Percentiles rank a stretch among this genome's conserved stretches.
Evolutionary conservation across 2,797 vertebrate species (phyloP).

Genomic region (Poeciliopsis gracilis): DNA sequence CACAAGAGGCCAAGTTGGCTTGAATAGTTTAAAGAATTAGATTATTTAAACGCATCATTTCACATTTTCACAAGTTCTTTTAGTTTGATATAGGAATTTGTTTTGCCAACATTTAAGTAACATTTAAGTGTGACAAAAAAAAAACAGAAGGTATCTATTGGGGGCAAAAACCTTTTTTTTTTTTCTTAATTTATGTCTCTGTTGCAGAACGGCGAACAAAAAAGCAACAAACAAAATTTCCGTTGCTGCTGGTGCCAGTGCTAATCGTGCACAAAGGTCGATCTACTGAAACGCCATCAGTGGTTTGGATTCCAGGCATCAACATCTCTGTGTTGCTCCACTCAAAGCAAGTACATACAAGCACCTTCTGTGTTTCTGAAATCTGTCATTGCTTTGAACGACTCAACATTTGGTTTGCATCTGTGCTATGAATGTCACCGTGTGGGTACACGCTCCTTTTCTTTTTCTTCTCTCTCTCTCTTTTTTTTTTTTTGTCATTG

Average conservation of each 20-base stretch:
- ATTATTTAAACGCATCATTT: background rate
- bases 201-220: background rate
- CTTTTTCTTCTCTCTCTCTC: too few species aligned
- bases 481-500: slow-evolving; percentile 50
- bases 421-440: slow-evolving; percentile 69
- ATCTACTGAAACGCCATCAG: slow-evolving; percentile 31
- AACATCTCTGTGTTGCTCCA: slow-evolving; percentile 15
- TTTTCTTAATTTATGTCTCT: background rate
- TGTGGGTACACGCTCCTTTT: slow-evolving; percentile 63
- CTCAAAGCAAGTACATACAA: slow-evolving; percentile 21
- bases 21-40: background rate
- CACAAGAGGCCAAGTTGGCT: background rate
- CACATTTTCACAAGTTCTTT: background rate
- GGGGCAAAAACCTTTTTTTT: background rate
- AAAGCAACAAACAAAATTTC: slow-evolving; percentile 21
- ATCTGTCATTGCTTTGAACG: slow-evolving; percentile 58
- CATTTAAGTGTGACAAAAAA: background rate
- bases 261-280: slow-evolving; percentile 15
- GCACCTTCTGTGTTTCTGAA: slow-evolving; percentile 42
- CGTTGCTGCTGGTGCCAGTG: slow-evolving; percentile 2
- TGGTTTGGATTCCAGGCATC: slow-evolving; percentile 11
- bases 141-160: background rate
- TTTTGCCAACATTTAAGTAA: background rate
- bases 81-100: background rate
- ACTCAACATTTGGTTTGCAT: slow-evolving; percentile 69